These are phyloP conservation scores for Melanostoma mellinum DNA, from an alignment of 2,888 invertebrate species.

Conservation along the genomic window DNA sequence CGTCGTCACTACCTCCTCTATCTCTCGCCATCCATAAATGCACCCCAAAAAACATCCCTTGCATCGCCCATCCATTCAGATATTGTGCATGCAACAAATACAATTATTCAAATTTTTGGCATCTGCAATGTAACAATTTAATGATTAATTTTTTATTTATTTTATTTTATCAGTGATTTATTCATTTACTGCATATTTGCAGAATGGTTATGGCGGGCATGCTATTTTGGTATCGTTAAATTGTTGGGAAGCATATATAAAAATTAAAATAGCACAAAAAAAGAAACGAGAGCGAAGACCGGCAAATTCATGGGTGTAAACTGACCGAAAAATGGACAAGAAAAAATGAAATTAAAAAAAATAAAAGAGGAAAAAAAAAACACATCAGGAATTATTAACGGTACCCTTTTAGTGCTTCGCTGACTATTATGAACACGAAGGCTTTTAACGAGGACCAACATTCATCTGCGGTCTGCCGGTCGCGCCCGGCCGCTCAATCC, in stretches of 20 bases:
- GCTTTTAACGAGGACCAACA: conserved; percentile 64
- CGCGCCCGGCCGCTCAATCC: neutral
- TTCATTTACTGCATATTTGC: conserved; percentile 65
- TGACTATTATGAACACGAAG: conserved; percentile 63
- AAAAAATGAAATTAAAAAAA: conserved; percentile 16
- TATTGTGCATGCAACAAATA: conserved; percentile 62
- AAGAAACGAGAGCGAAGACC: conserved; percentile 10
- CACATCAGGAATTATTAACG: conserved; percentile 51
- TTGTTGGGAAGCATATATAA: conserved; percentile 25
- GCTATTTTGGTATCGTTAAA: conserved; percentile 51
- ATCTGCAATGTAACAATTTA: conserved; percentile 69
- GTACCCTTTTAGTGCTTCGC: conserved; percentile 61
- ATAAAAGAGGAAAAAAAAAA: conserved; percentile 26
- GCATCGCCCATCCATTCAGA: conserved; percentile 6
- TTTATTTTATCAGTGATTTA: conserved; percentile 70
- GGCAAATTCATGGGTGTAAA: conserved; percentile 42
- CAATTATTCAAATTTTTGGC: conserved; percentile 66
- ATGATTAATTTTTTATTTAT: conserved; percentile 71
- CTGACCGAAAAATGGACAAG: conserved; percentile 49
- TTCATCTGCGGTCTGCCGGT: conserved; percentile 49
- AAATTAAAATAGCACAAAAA: conserved; percentile 1
- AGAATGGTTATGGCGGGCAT: conserved; percentile 56
- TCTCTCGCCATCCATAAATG: neutral
- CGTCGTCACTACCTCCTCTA: neutral
- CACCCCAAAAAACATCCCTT: neutral